Conservation (phyloP, 2,113 vertebrate species). For the Willisornis vidua region DNA sequence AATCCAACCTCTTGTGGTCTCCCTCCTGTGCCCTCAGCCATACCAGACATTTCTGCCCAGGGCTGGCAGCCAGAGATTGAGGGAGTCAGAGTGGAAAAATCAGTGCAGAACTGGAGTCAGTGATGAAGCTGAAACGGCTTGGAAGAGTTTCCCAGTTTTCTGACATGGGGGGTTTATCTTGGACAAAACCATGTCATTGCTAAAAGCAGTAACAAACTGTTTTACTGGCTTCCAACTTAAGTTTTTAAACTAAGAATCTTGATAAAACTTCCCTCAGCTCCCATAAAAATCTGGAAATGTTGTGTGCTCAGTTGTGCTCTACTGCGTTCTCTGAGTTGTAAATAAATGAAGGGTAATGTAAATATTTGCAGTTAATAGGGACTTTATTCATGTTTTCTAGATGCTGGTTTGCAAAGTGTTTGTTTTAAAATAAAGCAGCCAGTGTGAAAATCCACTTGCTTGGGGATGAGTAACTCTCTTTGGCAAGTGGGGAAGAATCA, state of each 20-base stretch:
- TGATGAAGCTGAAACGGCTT: background rate
- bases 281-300: background rate
- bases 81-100: background rate
- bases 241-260: background rate
- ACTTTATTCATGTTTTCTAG: background rate
- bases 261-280: background rate
- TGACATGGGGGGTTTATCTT: background rate
- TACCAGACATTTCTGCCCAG: background rate
- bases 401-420: background rate
- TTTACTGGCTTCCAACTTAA: background rate
- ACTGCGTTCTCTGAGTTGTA: background rate
- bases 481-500: background rate
- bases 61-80: background rate
- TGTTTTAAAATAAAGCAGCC: constrained; percentile 2
- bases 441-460: background rate
- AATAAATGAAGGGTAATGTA: background rate
- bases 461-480: background rate
- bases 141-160: background rate
- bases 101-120: background rate
- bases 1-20: background rate
- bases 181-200: background rate
- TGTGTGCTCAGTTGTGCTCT: background rate
- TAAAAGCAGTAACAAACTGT: background rate
- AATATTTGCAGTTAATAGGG: background rate
- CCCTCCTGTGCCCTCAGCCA: background rate